Percentiles rank a stretch among this genome's conserved stretches.
Conservation (phyloP, 2,113 vertebrate species). For the Stomatorhinus ivindoensis region DNA sequence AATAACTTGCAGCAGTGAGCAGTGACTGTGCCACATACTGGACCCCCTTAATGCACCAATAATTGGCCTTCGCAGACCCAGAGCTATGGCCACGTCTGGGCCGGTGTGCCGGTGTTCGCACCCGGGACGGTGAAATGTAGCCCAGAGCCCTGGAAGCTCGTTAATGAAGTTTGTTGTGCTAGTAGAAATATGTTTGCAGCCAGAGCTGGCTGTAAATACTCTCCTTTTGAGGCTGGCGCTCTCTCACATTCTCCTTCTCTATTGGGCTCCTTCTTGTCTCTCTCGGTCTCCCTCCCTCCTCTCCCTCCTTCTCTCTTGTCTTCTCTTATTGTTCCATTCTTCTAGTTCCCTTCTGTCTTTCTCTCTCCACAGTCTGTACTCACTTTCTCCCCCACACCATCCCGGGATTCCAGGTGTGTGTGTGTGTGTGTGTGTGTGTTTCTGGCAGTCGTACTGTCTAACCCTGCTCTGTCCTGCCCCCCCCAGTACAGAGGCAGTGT, state of each 20-base stretch:
- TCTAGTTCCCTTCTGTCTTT: neutral
- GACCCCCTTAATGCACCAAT: neutral
- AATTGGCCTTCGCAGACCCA: neutral
- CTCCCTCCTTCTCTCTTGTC: neutral
- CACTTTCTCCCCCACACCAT: too few relatives aligned
- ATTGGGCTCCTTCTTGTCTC: neutral
- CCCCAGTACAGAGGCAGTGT: constrained; percentile 72
- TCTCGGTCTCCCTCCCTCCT: neutral
- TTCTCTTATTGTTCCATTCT: neutral
- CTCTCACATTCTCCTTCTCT: neutral
- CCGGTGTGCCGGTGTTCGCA: neutral
- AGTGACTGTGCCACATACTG: neutral
- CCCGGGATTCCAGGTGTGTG: neutral
- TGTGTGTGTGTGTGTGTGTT: neutral
- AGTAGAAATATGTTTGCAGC: constrained; percentile 25
- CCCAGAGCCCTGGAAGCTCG: constrained; percentile 2
- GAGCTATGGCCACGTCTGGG: constrained; percentile 10
- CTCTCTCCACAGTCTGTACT: neutral
- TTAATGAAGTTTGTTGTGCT: constrained; percentile 18
- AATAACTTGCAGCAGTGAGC: neutral
- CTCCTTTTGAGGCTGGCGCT: neutral
- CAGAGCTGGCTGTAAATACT: neutral
- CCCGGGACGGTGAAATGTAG: constrained; percentile 5
- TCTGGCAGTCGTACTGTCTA: too few relatives aligned
- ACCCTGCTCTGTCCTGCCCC: constrained; percentile 30